Base-by-base conservation (phyloP, 2,797 vertebrate genomes). In the Typhlichthys subterraneus region DNA sequence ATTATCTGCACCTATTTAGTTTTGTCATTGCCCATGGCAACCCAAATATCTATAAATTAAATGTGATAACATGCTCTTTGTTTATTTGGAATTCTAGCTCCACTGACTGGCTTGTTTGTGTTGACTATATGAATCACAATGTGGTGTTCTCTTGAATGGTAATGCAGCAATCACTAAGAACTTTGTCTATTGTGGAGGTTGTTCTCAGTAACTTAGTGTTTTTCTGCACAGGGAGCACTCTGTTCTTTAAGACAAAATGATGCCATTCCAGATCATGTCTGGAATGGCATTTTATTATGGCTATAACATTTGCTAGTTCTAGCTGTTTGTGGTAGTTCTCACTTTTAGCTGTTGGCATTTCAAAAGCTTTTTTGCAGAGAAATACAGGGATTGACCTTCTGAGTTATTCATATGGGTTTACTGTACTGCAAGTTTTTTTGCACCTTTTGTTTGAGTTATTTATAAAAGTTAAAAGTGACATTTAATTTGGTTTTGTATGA, bases 281-380 rank as follows among this genome's bases (percentile, higher is more conserved):
- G n/a, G 0, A 29, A 5, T 7, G n/a, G 10, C 29, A n/a, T 54
- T 63, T 56, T 42, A 29, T 23, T 8, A 29, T 29, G 11, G 54
- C 15, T 6, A 64, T 33, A 73, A 63, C 53, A 56, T 50, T 12
- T 45, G 1, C 56, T 63, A 49, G 47, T 63, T 66, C 45, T 19
- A 65, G 48, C 57, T 53, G 65, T 59, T 11, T 63, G 19, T 53
- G 73, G 68, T 46, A 38, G 62, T 56, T 33, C 23, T 54, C 29
- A 29, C 11, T 31, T 5, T 49, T 12, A 12, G 45, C 14, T 63
- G 45, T 17, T 9, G 33, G 6, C 45, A 45, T 54, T 46, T 47
- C 5, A 14, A 56, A 5, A 17, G 61, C 19, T 10, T 56, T 62
- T 4, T 47, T 51, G 52, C 58, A 61, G 23, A 7, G 11, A 57